These are phyloP conservation scores for Volucella bombylans DNA, from an alignment of 2,888 invertebrate species.

Conservation along the genomic window DNA sequence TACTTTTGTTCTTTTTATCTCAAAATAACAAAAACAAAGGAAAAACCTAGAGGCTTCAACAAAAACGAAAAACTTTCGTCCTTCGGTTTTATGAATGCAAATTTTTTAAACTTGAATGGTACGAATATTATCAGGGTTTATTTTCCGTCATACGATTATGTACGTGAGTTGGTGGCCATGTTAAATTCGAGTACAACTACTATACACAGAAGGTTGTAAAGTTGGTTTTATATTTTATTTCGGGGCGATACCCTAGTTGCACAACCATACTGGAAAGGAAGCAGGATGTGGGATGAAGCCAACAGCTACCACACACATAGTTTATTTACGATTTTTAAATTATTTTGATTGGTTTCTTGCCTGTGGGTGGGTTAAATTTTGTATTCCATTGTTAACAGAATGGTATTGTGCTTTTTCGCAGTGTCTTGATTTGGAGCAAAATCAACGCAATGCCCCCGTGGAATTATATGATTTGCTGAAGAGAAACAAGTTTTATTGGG, in stretches of 20 bases:
- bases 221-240: conserved; percentile 24
- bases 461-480: not conserved
- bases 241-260: conserved; percentile 26
- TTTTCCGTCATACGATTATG: conserved; percentile 28
- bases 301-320: conserved; percentile 27
- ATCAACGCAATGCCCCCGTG: not conserved
- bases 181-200: not conserved
- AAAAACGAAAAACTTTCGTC: conserved; percentile 47
- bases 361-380: conserved; percentile 23
- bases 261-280: conserved; percentile 13
- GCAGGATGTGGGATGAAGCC: conserved; percentile 10
- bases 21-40: conserved; percentile 38
- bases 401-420: not conserved
- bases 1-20: conserved; percentile 17
- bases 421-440: not conserved
- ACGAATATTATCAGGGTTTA: conserved; percentile 45
- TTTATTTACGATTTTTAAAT: conserved; percentile 70
- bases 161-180: conserved; percentile 26
- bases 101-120: conserved; percentile 62
- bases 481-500: not conserved
- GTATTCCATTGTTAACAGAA: not conserved
- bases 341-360: conserved; percentile 61
- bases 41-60: conserved; percentile 34
- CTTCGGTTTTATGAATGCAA: conserved; percentile 72
- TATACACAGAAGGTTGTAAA: conserved; percentile 17